Conservation (phyloP, 2,797 vertebrate species). For the Periophthalmus magnuspinnatus region DNA sequence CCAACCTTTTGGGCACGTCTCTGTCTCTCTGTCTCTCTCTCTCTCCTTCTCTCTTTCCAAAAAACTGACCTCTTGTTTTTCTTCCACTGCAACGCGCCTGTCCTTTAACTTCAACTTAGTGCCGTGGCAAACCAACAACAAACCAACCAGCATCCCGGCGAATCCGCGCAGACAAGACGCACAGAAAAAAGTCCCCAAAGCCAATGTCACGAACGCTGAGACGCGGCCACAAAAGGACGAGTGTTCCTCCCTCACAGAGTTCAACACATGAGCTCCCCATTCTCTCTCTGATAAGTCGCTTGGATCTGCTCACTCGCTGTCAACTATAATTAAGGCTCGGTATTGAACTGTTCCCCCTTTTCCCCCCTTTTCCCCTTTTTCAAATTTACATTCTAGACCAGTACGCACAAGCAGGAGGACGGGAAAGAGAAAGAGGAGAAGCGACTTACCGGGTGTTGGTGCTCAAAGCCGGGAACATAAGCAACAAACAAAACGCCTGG, state of each 20-base stretch:
- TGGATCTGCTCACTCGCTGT: constrained; percentile 28
- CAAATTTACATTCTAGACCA: constrained; percentile 48
- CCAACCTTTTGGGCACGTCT: constrained; percentile 31
- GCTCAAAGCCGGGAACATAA: constrained; percentile 78
- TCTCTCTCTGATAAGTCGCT: constrained; percentile 49
- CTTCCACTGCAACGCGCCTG: constrained; percentile 61
- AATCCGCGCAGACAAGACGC: neutral
- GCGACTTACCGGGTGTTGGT: constrained; percentile 78
- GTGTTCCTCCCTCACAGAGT: constrained; percentile 55
- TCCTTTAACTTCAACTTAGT: constrained; percentile 21
- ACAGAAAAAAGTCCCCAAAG: constrained; percentile 57
- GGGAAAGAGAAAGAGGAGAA: neutral
- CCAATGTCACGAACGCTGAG: constrained; percentile 40
- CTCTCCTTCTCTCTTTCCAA: constrained; percentile 13
- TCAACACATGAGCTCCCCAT: constrained; percentile 61
- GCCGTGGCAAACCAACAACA: constrained; percentile 13
- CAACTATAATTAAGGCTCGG: constrained; percentile 49
- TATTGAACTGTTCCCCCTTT: constrained; percentile 43
- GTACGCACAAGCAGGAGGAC: neutral
- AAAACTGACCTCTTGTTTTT: constrained; percentile 51
- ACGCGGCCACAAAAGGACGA: constrained; percentile 62
- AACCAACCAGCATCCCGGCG: constrained; percentile 26
- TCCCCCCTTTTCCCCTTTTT: too few relatives aligned
- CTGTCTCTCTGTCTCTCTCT: constrained; percentile 7
- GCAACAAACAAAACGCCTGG: constrained; percentile 78